These are phyloP conservation scores for Hydrochoerus hydrochaeris DNA, from an alignment of 2,113 vertebrate species.

Conservation along the genomic window DNA sequence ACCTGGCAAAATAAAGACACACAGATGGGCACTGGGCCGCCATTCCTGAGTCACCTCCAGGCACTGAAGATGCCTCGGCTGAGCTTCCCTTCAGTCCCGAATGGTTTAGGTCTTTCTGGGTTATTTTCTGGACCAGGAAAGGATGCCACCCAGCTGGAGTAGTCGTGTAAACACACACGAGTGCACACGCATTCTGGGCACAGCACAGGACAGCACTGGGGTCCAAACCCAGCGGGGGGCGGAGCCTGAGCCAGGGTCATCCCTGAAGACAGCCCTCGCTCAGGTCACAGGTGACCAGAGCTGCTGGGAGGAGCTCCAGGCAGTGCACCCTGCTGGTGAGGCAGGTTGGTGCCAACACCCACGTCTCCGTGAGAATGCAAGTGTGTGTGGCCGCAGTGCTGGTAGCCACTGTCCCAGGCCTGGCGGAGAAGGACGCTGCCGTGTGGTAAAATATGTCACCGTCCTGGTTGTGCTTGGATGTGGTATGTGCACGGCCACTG, in stretches of 20 bases:
- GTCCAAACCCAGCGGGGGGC: background rate
- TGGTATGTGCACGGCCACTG: background rate
- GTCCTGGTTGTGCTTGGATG: background rate
- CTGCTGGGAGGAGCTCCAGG: too few relatives aligned
- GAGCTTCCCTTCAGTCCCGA: accelerated
- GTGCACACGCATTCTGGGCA: background rate
- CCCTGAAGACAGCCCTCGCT: background rate
- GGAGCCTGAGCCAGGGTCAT: background rate
- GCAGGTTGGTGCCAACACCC: background rate
- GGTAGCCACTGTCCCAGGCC: background rate
- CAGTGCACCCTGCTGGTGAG: background rate
- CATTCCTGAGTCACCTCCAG: accelerated
- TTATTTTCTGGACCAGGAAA: too few relatives aligned
- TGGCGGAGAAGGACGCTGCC: background rate
- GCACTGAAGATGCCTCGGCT: accelerated
- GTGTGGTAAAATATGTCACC: too few relatives aligned
- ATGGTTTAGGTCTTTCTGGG: too few relatives aligned
- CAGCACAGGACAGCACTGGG: too few relatives aligned
- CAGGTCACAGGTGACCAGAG: background rate
- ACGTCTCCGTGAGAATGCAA: too few relatives aligned
- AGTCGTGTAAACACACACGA: background rate
- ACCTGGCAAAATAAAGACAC: background rate
- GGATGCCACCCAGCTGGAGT: background rate
- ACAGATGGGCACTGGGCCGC: accelerated
- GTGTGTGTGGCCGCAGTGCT: too few relatives aligned